Conservation (phyloP, 1,140 invertebrate genomes). For the Drosophila sechellia region DNA sequence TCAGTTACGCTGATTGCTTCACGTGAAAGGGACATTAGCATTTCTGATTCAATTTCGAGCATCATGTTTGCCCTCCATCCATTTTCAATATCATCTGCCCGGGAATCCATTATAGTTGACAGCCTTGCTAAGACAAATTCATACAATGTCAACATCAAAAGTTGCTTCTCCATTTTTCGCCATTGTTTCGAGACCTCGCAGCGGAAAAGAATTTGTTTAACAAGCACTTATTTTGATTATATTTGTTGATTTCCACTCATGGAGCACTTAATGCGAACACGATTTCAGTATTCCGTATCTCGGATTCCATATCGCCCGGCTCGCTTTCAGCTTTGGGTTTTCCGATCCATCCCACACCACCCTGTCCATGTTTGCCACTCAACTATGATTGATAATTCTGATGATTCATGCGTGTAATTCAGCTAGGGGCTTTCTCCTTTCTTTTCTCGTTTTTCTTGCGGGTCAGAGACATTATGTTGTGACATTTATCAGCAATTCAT, state of each 20-base stretch:
- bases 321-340: constrained; percentile 21
- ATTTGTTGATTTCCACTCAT: constrained; percentile 83
- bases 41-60: constrained; percentile 62
- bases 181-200: constrained; percentile 16
- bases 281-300: constrained; percentile 19
- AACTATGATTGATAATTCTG: constrained; percentile 79
- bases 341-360: not conserved
- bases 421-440: constrained; percentile 40
- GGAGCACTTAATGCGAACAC: constrained; percentile 69
- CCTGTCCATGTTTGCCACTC: constrained; percentile 65
- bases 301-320: constrained; percentile 22
- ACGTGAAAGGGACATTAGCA: constrained; percentile 61
- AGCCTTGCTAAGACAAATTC: constrained; percentile 67
- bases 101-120: constrained; percentile 77
- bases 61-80: constrained; percentile 49
- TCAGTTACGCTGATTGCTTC: constrained; percentile 53
- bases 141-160: constrained; percentile 54
- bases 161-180: constrained; percentile 15
- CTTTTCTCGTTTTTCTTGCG: not conserved
- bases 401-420: constrained; percentile 79
- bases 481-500: constrained; percentile 44
- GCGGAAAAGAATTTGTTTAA: constrained; percentile 66
- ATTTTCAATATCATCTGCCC: constrained; percentile 41
- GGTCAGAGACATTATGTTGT: constrained; percentile 36
- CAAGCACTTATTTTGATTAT: constrained; percentile 82